Percentiles rank a stretch among this genome's conserved stretches.
Evolutionary conservation across 2,113 vertebrate species (phyloP).

Genomic region (Leucoraja erinaceus): DNA sequence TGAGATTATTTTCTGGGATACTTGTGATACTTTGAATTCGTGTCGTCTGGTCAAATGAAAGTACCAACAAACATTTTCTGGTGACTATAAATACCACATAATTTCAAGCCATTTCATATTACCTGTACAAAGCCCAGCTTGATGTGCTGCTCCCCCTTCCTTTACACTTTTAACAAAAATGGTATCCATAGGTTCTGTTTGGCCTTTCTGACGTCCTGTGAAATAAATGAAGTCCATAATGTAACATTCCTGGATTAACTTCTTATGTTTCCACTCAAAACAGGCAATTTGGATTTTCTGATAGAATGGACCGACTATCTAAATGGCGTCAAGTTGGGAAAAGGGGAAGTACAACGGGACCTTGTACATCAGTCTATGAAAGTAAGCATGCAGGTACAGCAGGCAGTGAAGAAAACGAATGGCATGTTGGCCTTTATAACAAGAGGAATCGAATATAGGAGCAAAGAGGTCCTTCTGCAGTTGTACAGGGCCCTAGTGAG

Average conservation of each 20-base stretch:
- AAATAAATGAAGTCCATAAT: neutral
- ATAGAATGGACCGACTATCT: neutral
- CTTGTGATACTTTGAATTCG: neutral
- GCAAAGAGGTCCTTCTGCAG: too few relatives aligned
- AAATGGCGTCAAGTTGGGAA: too few relatives aligned
- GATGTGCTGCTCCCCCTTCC: slow-evolving; percentile 82
- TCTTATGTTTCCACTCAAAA: neutral
- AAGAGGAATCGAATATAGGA: too few relatives aligned
- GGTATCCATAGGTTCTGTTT: slow-evolving; percentile 94
- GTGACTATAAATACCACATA: neutral
- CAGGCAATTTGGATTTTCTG: neutral
- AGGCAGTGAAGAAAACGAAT: too few relatives aligned
- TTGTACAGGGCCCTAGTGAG: too few relatives aligned
- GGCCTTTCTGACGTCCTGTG: slow-evolving; percentile 58
- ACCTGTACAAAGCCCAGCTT: slow-evolving; percentile 87
- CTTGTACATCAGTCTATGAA: too few relatives aligned
- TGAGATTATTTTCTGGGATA: neutral
- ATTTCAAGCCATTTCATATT: slow-evolving; percentile 40
- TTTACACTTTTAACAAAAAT: slow-evolving; percentile 96
- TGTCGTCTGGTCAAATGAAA: neutral
- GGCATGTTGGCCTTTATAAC: too few relatives aligned
- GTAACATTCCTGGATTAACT: neutral
- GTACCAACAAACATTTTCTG: neutral
- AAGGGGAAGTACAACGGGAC: too few relatives aligned
- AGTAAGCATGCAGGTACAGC: too few relatives aligned